Percentiles rank a stretch among this genome's conserved stretches.
Conservation (phyloP, 2,797 vertebrate genomes). For the Petrocephalus sullivani region DNA sequence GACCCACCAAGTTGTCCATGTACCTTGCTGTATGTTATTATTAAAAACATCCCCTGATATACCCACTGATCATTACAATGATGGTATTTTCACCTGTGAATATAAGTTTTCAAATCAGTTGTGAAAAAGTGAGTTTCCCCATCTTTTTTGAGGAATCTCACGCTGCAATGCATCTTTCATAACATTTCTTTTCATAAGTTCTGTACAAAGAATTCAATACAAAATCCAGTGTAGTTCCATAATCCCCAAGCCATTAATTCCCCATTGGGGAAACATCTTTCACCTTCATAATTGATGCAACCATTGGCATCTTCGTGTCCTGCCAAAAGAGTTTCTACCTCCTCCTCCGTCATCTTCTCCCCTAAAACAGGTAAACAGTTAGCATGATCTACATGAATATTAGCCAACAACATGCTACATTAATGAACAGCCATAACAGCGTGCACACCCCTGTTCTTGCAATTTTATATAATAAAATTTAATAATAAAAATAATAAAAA, state of each 20-base stretch:
- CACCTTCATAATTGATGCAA: slow-evolving; percentile 95
- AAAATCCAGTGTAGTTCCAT: not conserved
- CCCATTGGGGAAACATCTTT: slow-evolving; percentile 21
- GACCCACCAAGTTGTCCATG: not conserved
- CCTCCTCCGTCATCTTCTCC: slow-evolving; percentile 93
- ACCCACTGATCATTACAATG: not conserved
- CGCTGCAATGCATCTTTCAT: not conserved
- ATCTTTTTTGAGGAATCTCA: not conserved
- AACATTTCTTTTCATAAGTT: not conserved
- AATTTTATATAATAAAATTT: not conserved
- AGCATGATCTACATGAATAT: not conserved
- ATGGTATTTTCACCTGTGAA: not conserved
- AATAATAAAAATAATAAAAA: not conserved
- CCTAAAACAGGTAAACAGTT: slow-evolving; percentile 51
- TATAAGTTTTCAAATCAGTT: not conserved
- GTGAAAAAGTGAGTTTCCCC: not conserved
- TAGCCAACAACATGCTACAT: not conserved
- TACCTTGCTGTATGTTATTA: not conserved
- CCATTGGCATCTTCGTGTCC: slow-evolving; percentile 92
- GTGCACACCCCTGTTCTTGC: not conserved
- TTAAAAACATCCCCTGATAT: not conserved
- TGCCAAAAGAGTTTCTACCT: slow-evolving; percentile 83
- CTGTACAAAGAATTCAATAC: not conserved
- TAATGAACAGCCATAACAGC: not conserved
- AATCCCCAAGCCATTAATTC: not conserved